Conservation (phyloP, 2,888 invertebrate species). For the Orthosia gothica region DNA sequence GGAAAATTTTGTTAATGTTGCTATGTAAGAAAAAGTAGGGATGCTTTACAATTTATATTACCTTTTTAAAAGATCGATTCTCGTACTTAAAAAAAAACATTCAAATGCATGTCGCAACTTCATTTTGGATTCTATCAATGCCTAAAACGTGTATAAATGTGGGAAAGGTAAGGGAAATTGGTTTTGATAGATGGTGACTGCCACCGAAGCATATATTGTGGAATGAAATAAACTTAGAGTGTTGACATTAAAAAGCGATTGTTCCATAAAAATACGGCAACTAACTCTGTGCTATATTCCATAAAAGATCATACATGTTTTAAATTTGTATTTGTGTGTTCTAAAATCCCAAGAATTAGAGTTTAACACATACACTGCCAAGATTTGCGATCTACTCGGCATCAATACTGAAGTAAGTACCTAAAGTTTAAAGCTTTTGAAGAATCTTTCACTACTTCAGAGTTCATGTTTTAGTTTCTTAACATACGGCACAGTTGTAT, state of each 20-base stretch:
- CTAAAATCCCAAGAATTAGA: background rate
- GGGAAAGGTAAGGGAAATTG: too few relatives aligned
- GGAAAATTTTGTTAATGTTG: background rate
- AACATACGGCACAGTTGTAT: background rate
- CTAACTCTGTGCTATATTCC: too few relatives aligned
- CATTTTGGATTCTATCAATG: too few relatives aligned
- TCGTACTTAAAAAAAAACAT: too few relatives aligned
- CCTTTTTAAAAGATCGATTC: too few relatives aligned
- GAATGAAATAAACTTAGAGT: too few relatives aligned
- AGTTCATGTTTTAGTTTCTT: background rate
- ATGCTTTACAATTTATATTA: background rate
- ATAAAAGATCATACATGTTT: background rate
- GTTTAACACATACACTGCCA: background rate
- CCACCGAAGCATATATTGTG: too few relatives aligned
- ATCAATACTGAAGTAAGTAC: conserved; percentile 17
- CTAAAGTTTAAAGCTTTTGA: conserved; percentile 12
- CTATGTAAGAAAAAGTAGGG: background rate
- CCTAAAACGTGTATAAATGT: too few relatives aligned
- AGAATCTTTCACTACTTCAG: background rate
- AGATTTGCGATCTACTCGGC: conserved; percentile 1
- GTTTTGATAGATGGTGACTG: too few relatives aligned
- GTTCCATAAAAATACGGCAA: too few relatives aligned
- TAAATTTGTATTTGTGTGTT: background rate
- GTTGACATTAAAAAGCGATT: too few relatives aligned
- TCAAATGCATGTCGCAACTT: too few relatives aligned